Percentiles rank a stretch among this genome's conserved stretches.
These are phyloP conservation scores for Dorcus parallelipipedus DNA, from an alignment of 2,888 invertebrate species.

Conservation along the genomic window DNA sequence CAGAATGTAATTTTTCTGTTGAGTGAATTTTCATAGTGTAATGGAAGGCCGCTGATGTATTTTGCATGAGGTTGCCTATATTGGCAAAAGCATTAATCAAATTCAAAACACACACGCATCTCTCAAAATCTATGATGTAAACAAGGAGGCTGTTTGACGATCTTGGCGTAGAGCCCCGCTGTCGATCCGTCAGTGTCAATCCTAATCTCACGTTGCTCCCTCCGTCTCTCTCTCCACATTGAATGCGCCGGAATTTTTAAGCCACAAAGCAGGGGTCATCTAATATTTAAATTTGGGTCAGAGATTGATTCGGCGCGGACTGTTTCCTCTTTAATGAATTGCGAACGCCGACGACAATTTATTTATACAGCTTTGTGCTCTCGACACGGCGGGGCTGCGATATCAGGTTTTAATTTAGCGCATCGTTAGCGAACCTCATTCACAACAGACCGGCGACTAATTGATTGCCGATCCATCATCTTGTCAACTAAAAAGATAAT, in stretches of 20 bases:
- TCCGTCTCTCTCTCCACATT: no score
- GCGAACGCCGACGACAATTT: no score
- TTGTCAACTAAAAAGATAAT: slow-evolving; percentile 13
- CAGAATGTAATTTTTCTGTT: no score
- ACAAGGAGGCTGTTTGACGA: slow-evolving; percentile 23
- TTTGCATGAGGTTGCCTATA: slow-evolving; percentile 1
- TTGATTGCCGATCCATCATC: slow-evolving; percentile 14
- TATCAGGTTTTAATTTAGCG: neutral
- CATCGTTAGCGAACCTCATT: neutral
- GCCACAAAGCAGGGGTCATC: no score
- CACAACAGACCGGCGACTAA: neutral
- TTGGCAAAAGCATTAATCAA: slow-evolving; percentile 14
- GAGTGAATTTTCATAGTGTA: no score
- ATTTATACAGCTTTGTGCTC: no score
- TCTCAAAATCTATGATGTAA: slow-evolving; percentile 18
- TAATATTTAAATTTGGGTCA: no score
- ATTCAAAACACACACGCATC: slow-evolving; percentile 8
- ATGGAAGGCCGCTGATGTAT: neutral
- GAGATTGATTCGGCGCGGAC: no score
- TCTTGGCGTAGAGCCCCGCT: slow-evolving; percentile 19
- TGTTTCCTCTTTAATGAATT: no score
- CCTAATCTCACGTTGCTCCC: slow-evolving; percentile 14
- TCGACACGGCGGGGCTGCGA: no score
- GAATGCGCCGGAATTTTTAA: no score
- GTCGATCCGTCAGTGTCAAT: slow-evolving; percentile 26